Conservation (phyloP, 2,797 vertebrate genomes). For the Crenuchus spilurus region DNA sequence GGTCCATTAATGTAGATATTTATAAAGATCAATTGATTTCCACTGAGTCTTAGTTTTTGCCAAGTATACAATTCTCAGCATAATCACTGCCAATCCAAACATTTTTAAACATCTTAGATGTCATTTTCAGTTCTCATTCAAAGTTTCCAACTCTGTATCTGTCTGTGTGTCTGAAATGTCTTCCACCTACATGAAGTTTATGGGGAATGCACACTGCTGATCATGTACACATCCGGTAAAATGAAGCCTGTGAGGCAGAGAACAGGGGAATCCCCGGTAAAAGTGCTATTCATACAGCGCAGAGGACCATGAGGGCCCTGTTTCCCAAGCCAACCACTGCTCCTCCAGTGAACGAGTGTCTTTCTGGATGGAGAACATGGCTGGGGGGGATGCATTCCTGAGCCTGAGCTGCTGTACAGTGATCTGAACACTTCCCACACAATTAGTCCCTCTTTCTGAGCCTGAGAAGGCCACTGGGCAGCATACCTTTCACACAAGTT, state of each 20-base stretch:
- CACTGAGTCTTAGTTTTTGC: too few species aligned
- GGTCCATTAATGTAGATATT: too few species aligned
- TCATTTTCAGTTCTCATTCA: neutral
- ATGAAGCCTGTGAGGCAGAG: neutral
- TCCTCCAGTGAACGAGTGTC: neutral
- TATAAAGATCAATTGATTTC: too few species aligned
- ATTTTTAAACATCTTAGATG: too few species aligned
- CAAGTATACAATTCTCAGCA: too few species aligned
- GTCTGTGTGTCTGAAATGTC: neutral
- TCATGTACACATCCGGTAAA: neutral
- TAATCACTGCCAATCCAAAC: too few species aligned
- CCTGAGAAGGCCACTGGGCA: neutral
- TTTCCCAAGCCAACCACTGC: neutral
- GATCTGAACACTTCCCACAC: neutral
- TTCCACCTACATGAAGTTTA: slow-evolving; percentile 1
- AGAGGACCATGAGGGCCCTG: neutral
- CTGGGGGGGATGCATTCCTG: slow-evolving; percentile 27
- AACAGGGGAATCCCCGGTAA: neutral
- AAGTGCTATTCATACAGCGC: neutral
- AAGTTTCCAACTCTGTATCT: neutral
- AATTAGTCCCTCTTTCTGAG: slow-evolving; percentile 15
- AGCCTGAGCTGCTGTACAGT: neutral
- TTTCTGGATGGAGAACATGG: neutral
- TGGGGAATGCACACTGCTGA: neutral
- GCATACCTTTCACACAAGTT: neutral